Base-by-base conservation (phyloP, 92 coral and sea anemone genomes). In the Umimayanthus chanpuru region DNA sequence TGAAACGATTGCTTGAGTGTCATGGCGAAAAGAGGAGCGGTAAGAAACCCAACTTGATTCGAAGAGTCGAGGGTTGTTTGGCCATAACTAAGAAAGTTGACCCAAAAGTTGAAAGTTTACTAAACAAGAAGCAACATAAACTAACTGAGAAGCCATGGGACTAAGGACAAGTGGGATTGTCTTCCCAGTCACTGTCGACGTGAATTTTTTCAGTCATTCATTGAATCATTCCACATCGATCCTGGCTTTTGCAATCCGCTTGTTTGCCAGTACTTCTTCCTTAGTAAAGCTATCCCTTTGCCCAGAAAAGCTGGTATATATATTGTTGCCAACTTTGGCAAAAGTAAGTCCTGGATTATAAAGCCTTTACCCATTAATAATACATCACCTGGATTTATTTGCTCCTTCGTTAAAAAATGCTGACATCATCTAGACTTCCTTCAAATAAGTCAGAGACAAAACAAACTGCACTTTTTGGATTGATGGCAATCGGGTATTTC, bases 211-310 rank as follows among this genome's bases (percentile, higher is more conserved):
- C 9, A 36, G 38, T 20, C 58, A 12, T 23, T 85, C 81, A 85
- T 85, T 36, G 29, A 85, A 71, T 0, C 85, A 70, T 4, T 85
- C 88, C 85, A 85, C 89, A 36, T 86, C 5, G 30, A 86, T 56
- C 20, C 90, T 10, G 21, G 90, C 85, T 53, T 88, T 78, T 15
- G 90, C 76, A 53, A 88, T 88, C 29, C 61, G 86, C 61, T n/a
- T 20, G 12, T 47, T 88, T 14, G 77, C 40, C 75, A 88, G 67
- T 23, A 20, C 70, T 30, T 88, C 90, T 79, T 58, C 36, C 2
- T 36, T 61, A 4, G 86, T 88, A 7, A 88, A 38, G 2, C 25
- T 88, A 43, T 79, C 49, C 77, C 89, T 30, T 38, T 58, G 11
- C 74, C 74, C 20, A 87, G 39, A 32, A 28, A 88, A 50, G 85